These are phyloP conservation scores for Zenarchopterus dispar DNA, from an alignment of 2,797 vertebrate genomes.

Conservation along the genomic window DNA sequence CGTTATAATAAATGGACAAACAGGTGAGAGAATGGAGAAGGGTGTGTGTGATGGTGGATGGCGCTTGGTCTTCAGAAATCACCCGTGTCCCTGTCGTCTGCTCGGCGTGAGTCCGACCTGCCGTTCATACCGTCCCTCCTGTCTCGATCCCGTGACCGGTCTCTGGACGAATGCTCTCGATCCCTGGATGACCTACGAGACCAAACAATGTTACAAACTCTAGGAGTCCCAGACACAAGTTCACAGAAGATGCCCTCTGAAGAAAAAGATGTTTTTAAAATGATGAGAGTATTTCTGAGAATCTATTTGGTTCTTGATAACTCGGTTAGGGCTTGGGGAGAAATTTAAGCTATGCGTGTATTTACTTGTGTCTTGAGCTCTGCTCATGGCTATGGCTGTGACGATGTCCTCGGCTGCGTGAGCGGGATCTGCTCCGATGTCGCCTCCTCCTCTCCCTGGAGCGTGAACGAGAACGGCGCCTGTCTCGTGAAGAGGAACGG, in stretches of 20 bases:
- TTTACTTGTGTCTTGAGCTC: conserved; percentile 90
- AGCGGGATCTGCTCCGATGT: conserved; percentile 90
- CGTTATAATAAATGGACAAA: conserved; percentile 55
- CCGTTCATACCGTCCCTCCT: conserved; percentile 90
- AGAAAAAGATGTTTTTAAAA: neutral
- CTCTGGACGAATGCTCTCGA: conserved; percentile 87
- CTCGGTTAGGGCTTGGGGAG: neutral
- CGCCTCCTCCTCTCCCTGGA: conserved; percentile 85
- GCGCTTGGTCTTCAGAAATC: conserved; percentile 87
- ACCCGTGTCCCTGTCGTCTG: conserved; percentile 91
- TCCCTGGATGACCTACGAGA: conserved; percentile 86
- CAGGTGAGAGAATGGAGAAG: conserved; percentile 45
- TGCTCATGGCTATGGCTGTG: conserved; percentile 84
- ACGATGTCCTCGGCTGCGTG: conserved; percentile 88
- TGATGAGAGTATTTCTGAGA: neutral
- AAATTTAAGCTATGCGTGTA: neutral
- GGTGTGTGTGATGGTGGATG: conserved; percentile 44
- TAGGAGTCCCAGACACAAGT: too few species aligned
- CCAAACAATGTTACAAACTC: neutral
- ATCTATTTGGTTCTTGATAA: neutral
- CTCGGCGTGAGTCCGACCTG: conserved; percentile 86
- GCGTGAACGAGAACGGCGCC: conserved; percentile 82
- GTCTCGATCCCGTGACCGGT: conserved; percentile 82
- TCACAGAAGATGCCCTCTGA: too few species aligned
- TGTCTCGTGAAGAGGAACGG: conserved; percentile 71